These are phyloP conservation scores for Siderastrea siderea DNA, from an alignment of 92 coral and sea anemone genomes.

Conservation along the genomic window DNA sequence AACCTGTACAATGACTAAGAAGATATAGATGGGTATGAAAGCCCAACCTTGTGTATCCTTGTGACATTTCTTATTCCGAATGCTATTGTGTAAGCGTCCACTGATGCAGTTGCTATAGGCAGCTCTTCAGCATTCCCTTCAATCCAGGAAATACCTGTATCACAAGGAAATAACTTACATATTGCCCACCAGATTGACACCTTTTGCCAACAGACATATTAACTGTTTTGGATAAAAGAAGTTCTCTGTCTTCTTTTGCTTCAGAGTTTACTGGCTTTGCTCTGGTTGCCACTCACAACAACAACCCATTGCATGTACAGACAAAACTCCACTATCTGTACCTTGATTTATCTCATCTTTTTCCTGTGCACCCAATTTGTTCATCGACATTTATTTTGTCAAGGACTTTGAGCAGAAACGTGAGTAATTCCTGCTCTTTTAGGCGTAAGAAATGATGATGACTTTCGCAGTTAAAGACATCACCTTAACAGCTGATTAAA, in stretches of 20 bases:
- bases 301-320: too few species aligned
- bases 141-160: constrained; percentile 86
- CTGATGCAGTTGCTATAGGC: constrained; percentile 83
- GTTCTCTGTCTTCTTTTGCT: background rate
- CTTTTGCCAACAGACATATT: background rate
- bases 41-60: constrained; percentile 84
- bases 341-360: too few species aligned
- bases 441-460: too few species aligned
- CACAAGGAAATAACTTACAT: background rate
- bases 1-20: background rate
- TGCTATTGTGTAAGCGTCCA: constrained; percentile 96
- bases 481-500: too few species aligned
- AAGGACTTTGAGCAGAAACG: too few species aligned
- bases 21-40: background rate
- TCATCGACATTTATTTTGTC: too few species aligned
- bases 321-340: too few species aligned
- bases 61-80: constrained; percentile 98
- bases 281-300: background rate
- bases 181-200: background rate
- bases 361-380: too few species aligned
- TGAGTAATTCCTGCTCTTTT: too few species aligned
- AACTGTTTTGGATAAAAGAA: background rate
- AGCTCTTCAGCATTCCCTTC: constrained; percentile 95
- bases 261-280: background rate
- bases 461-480: too few species aligned